phyloP scores from a whole-genome alignment of 2,888 invertebrate species.

The Iphiclides podalirius region DNA sequence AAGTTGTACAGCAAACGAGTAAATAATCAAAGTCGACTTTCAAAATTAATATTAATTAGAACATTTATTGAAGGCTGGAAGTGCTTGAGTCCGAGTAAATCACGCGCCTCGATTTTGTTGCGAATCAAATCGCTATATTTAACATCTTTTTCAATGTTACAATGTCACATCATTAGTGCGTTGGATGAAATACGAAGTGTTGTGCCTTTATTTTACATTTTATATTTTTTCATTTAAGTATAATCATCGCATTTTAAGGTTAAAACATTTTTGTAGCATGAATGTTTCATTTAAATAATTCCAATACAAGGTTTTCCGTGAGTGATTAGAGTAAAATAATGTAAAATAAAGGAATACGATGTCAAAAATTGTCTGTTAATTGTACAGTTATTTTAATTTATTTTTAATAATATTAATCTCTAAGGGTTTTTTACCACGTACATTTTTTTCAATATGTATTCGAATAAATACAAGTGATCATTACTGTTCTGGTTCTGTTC shows the following conservation, averaged over 20 bases:
- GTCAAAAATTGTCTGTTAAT: too few relatives aligned
- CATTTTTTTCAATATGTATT: too few relatives aligned
- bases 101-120: constrained; percentile 2
- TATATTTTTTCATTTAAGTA: constrained; percentile 6
- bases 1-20: too few relatives aligned
- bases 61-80: not conserved
- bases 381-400: too few relatives aligned
- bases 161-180: constrained; percentile 22
- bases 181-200: constrained; percentile 16
- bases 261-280: not conserved
- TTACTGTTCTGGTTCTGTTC: too few relatives aligned
- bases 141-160: constrained; percentile 12
- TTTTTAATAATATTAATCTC: too few relatives aligned
- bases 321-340: not conserved
- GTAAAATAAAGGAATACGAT: too few relatives aligned
- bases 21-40: constrained; percentile 4
- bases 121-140: constrained; percentile 15
- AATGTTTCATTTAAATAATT: not conserved
- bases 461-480: too few relatives aligned
- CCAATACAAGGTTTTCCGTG: not conserved
- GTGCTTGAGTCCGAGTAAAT: constrained; percentile 2
- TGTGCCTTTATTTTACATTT: constrained; percentile 1
- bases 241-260: constrained; percentile 5
- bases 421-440: too few relatives aligned
- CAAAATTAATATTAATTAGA: constrained; percentile 16